A percentile compares a stretch with the other conserved stretches of the same genome.
Evolutionary conservation across 2,797 vertebrate species (phyloP).

Genomic region (Karalla daura): DNA sequence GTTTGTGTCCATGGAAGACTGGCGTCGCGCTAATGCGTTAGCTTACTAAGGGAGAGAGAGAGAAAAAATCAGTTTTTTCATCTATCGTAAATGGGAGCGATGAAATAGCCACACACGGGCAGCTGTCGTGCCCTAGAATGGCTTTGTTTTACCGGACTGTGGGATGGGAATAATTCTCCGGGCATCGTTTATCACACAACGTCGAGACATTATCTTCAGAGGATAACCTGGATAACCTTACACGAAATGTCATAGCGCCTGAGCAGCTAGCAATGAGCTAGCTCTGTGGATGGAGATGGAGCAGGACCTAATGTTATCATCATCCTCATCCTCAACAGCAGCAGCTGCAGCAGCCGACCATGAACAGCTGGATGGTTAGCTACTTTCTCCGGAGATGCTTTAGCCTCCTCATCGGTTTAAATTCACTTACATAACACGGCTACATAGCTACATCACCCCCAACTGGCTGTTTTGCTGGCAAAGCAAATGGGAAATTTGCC

Average conservation of each 20-base stretch:
- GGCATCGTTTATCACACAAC: conserved; percentile 35
- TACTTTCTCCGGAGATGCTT: conserved; percentile 73
- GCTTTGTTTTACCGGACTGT: conserved; percentile 36
- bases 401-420: conserved; percentile 71
- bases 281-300: conserved; percentile 74
- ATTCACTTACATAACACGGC: conserved; percentile 78
- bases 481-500: conserved; percentile 66
- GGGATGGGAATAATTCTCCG: conserved; percentile 69
- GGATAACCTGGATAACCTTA: conserved; percentile 84
- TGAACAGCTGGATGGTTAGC: conserved; percentile 72
- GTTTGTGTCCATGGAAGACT: conserved; percentile 44
- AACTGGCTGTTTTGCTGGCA: conserved; percentile 59
- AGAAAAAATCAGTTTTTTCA: conserved; percentile 52
- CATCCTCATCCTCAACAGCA: too few species aligned
- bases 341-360: conserved; percentile 49
- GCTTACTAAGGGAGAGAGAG: too few species aligned
- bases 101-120: conserved; percentile 49
- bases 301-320: conserved; percentile 60
- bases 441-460: conserved; percentile 53
- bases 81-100: conserved; percentile 51
- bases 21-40: conserved; percentile 60
- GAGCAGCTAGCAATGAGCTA: conserved; percentile 78
- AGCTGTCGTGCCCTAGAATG: conserved; percentile 54
- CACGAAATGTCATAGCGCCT: conserved; percentile 81
- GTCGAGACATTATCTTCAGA: conserved; percentile 66